Percentiles rank a stretch among this genome's conserved stretches.
Conservation (phyloP, 2,113 vertebrate species). For the Centrocercus urophasianus region DNA sequence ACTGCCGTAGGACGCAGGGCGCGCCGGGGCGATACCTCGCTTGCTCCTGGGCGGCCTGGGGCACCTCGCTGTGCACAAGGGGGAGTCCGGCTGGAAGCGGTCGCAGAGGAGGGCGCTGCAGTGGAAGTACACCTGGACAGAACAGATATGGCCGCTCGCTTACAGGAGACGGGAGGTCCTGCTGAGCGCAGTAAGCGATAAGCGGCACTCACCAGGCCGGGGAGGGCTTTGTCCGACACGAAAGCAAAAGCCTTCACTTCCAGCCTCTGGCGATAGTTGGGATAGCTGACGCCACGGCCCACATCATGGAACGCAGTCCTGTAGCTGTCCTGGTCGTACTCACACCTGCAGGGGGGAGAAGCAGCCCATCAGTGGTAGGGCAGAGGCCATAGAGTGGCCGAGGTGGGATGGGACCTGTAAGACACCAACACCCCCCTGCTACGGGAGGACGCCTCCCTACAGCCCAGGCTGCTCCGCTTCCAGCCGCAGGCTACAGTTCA, state of each 20-base stretch:
- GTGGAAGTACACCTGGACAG: conserved; percentile 78
- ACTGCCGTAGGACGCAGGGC: rapidly evolving
- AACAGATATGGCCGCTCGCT: neutral
- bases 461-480: no score
- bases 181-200: neutral
- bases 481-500: neutral
- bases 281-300: conserved; percentile 30
- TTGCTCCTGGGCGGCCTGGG: conserved; percentile 47
- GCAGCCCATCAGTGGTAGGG: no score
- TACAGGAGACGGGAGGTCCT: rapidly evolving
- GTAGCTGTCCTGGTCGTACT: conserved; percentile 74
- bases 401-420: no score
- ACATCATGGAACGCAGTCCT: conserved; percentile 76
- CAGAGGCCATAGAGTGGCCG: no score
- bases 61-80: conserved; percentile 70
- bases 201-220: conserved; percentile 65
- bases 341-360: conserved; percentile 63
- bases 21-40: conserved; percentile 60
- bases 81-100: conserved; percentile 51
- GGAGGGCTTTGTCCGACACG: conserved; percentile 20
- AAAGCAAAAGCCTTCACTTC: conserved; percentile 84
- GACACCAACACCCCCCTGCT: no score
- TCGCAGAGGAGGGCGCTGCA: conserved; percentile 75
- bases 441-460: no score
- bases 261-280: conserved; percentile 77